A percentile compares a stretch with the other conserved stretches of the same genome.
Conservation (phyloP, 2,113 vertebrate species). For the Microcebus murinus region DNA sequence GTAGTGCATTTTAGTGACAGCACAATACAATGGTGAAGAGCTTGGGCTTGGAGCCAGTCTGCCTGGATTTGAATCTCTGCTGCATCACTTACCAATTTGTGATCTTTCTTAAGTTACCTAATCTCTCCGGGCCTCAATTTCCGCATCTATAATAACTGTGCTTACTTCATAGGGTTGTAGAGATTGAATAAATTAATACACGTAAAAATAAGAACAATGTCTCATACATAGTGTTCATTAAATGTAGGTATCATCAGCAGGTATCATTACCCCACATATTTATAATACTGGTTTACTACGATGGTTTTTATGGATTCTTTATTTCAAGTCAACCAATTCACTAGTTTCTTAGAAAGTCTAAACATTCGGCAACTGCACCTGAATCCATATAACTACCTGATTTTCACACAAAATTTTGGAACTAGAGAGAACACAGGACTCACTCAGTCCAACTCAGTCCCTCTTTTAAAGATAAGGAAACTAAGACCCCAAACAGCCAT, state of each 20-base stretch:
- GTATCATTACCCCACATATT: background rate
- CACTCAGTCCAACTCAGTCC: background rate
- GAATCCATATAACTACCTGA: background rate
- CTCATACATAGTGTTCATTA: background rate
- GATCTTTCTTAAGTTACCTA: background rate
- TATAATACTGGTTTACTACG: background rate
- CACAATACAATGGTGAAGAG: background rate
- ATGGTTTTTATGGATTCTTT: background rate
- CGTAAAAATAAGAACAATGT: background rate
- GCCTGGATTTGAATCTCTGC: background rate
- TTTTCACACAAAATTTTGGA: background rate
- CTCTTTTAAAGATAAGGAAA: constrained; percentile 27
- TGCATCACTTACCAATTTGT: background rate
- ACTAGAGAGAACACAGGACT: background rate
- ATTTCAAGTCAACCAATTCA: constrained; percentile 18
- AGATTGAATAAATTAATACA: background rate
- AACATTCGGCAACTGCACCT: background rate
- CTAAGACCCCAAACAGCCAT: background rate
- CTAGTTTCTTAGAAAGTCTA: constrained; percentile 38
- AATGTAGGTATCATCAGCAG: background rate
- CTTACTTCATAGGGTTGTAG: background rate
- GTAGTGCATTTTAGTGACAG: background rate
- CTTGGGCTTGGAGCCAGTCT: background rate
- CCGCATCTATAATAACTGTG: background rate
- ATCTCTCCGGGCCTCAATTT: background rate